These are phyloP conservation scores for Bothrops jararaca DNA, from an alignment of 2,113 vertebrate genomes.

Conservation along the genomic window DNA sequence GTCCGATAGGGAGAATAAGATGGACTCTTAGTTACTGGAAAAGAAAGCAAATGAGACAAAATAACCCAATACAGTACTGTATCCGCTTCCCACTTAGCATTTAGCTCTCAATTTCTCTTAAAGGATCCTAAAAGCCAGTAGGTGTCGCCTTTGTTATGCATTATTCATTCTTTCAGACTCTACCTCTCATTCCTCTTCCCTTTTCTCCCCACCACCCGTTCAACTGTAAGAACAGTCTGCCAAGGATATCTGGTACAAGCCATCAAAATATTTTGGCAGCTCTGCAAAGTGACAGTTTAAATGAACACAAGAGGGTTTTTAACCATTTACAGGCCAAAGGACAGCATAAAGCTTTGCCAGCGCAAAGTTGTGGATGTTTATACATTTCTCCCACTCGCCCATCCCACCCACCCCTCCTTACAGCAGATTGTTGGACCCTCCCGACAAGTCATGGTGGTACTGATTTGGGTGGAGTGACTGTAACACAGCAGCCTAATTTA, in stretches of 20 bases:
- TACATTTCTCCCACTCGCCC: neutral
- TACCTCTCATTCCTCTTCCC: no score
- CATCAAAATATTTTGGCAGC: conserved; percentile 71
- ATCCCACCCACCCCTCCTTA: neutral
- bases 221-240: conserved; percentile 66
- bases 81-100: neutral
- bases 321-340: conserved; percentile 36
- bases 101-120: neutral
- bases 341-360: neutral
- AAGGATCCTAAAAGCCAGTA: conserved; percentile 67
- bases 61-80: no score
- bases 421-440: neutral
- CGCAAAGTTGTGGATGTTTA: neutral
- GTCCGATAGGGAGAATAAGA: neutral
- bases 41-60: neutral
- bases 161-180: conserved; percentile 65
- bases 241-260: conserved; percentile 61
- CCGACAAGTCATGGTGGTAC: neutral
- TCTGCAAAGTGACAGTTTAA: conserved; percentile 63
- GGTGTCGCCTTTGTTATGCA: conserved; percentile 92
- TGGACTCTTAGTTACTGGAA: neutral
- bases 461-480: conserved; percentile 17
- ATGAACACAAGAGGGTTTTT: conserved; percentile 56
- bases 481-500: conserved; percentile 35
- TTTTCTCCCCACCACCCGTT: conserved; percentile 41